phyloP scores from a whole-genome alignment of 2,113 vertebrate species.

The rabbit (Oryctolagus cuniculus) region mOryCun1.1 NC_091435.1:159637001-159637500 shows the following conservation, averaged over 20 bases:
- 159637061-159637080: not conserved
- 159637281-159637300: slow-evolving; percentile 19
- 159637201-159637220: not conserved
- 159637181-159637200: not conserved
- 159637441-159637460: not conserved
- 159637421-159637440: not conserved
- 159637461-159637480: not conserved
- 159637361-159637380: not conserved
- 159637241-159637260: not conserved
- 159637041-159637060: not conserved
- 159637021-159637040: not conserved
- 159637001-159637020: not conserved
- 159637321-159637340: not conserved
- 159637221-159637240: not conserved
- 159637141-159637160: slow-evolving; percentile 5
- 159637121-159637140: not conserved
- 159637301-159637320: slow-evolving; percentile 7
- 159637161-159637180: slow-evolving; percentile 15
- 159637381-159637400: not conserved
- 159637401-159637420: slow-evolving; percentile 12
- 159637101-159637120: slow-evolving; percentile 1
- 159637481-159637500: not conserved
- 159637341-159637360: not conserved
- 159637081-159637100: not conserved
- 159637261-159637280: not conserved